A percentile compares a stretch with the other conserved stretches of the same genome.
phyloP scores from a whole-genome alignment of 2,888 invertebrate species.

The Tortricodes alternella region DNA sequence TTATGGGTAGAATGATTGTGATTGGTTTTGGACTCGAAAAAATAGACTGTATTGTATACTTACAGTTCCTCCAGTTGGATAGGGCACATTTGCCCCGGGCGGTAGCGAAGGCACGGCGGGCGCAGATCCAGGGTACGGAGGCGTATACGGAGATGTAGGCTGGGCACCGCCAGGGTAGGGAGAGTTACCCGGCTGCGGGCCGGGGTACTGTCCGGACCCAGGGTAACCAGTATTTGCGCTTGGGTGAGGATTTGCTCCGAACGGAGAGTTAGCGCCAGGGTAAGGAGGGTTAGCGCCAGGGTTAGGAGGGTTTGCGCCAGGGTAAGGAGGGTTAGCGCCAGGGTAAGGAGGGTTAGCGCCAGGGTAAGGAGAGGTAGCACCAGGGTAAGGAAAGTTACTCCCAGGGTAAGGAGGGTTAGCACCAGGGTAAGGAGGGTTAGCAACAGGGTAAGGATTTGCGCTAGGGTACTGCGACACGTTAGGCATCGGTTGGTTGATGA shows the following conservation, averaged over 20 bases:
- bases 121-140: slow-evolving; percentile 31
- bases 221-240: slow-evolving; percentile 33
- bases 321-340: slow-evolving; percentile 34
- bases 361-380: slow-evolving; percentile 34
- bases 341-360: slow-evolving; percentile 39
- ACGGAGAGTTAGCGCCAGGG: slow-evolving; percentile 25
- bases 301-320: slow-evolving; percentile 34
- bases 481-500: slow-evolving; percentile 47
- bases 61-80: slow-evolving; percentile 43
- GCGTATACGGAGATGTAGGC: slow-evolving; percentile 16
- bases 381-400: slow-evolving; percentile 40
- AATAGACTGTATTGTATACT: background rate
- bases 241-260: no score
- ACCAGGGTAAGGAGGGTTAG: slow-evolving; percentile 40
- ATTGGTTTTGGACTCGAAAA: background rate
- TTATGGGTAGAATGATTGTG: no score
- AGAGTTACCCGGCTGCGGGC: background rate
- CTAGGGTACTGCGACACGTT: slow-evolving; percentile 32
- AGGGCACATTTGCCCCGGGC: slow-evolving; percentile 43
- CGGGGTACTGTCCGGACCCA: slow-evolving; percentile 30
- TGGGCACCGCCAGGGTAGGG: slow-evolving; percentile 8
- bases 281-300: slow-evolving; percentile 5
- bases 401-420: slow-evolving; percentile 20
- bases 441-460: slow-evolving; percentile 35
- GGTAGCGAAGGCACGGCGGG: slow-evolving; percentile 47